Evolutionary conservation across 2,797 vertebrate genomes (phyloP), one percentile per base, ranked within the genome.

Genomic region (Coregonus sp.): DNA sequence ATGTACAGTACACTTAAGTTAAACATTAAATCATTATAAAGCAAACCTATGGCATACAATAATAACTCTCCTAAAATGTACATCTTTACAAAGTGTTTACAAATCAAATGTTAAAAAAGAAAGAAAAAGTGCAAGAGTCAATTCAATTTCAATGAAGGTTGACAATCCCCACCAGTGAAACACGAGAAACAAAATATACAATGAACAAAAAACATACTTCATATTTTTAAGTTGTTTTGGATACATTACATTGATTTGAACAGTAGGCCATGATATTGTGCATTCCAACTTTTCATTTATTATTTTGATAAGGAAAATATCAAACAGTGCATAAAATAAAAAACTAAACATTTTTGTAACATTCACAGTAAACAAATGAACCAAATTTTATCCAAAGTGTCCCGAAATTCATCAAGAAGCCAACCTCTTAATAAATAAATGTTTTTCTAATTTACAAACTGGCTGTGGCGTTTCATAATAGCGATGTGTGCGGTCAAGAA

Each of bases 1-100:
- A 94, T 91, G 87, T 80, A 94, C 90, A 93, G 90, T 90, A 90
- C 88, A 91, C 88, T 92, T 93, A 93, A 94, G 88, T 92, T 94
- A 93, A 92, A 93, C 87, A 85, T 91, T 86, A 92, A 88, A 93
- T 88, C 86, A 91, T 89, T 87, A 86, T 87, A 87, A 89, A 94
- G 89, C 92, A 91, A 89, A 87, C 83, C 88, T 92, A 94, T 92
- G 82, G 87, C 90, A 92, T 92, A 93, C 85, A 91, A 91, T 89
- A 91, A 93, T 89, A 91, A 90, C 85, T 87, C 85, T 89, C 87
- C 93, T 94, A 94, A 93, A 93, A 95, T 95, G 89, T 95, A 95
- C 90, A 93, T 93, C 91, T 94, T 94, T 93, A 94, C 94, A 95
- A 90, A 92, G 90, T 92, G 93, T 94, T 93, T 92, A 92, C 90